Conservation (phyloP, 2,797 vertebrate species). For the Yasuhikotakia modesta region DNA sequence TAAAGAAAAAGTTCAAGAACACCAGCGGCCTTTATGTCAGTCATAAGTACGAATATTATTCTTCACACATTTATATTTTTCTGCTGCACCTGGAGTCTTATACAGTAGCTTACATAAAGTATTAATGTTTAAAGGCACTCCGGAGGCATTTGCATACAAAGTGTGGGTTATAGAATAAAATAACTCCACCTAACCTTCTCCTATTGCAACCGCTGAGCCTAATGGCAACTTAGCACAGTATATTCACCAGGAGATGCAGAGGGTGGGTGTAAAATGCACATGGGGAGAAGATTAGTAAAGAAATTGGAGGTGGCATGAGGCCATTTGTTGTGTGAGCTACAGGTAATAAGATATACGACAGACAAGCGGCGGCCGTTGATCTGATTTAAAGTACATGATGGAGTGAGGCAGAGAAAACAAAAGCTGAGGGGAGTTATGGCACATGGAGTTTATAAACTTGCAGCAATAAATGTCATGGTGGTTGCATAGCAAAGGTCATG, state of each 20-base stretch:
- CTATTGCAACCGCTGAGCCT: conserved; percentile 31
- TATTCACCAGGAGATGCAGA: conserved; percentile 16
- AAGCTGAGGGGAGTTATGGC: background rate
- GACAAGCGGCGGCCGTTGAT: conserved; percentile 49
- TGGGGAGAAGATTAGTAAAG: conserved; percentile 36
- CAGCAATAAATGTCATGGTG: conserved; percentile 18
- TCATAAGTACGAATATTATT: background rate
- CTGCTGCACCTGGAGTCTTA: conserved; percentile 3
- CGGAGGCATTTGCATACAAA: conserved; percentile 19
- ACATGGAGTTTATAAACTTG: conserved; percentile 18
- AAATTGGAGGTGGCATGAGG: conserved; percentile 52
- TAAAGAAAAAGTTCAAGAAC: background rate
- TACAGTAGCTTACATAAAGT: conserved; percentile 25
- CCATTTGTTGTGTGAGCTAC: conserved; percentile 43
- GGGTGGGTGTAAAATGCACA: conserved; percentile 46
- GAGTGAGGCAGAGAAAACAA: conserved; percentile 25
- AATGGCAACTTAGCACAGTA: conserved; percentile 41
- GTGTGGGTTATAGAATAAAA: conserved; percentile 35
- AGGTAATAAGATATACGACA: conserved; percentile 55
- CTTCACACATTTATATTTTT: background rate
- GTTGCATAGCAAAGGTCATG: background rate
- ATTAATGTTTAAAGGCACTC: conserved; percentile 21
- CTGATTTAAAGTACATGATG: conserved; percentile 50
- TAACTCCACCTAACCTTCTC: conserved; percentile 33
- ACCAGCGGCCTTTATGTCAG: background rate